Evolutionary conservation across 2,888 invertebrate species (phyloP), one percentile per base, ranked within the genome.

Genomic region (Troides helena): DNA sequence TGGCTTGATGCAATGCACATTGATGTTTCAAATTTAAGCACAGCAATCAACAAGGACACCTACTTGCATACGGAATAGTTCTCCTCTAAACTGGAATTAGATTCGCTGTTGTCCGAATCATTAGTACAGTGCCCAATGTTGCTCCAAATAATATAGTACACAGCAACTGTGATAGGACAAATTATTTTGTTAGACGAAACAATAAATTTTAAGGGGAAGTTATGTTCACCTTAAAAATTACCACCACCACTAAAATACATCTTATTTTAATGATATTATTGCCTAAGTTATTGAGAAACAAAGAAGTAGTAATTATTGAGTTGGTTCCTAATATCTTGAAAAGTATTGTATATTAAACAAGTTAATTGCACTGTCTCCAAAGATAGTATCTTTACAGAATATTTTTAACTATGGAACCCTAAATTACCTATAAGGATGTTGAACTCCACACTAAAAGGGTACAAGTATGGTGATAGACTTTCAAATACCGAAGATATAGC

Each of bases 371-470:
- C 10, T 17, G 50, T 50, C 4, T 14, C 2, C 5, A 14, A 50
- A 50, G 14, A 17, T 14, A 50, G 18, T 2, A 12, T 18, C 2
- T 12, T 53, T 18, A 46, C 14, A 46, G 4, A 43, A 12, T 14
- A 46, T 12, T 46, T 14, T 46, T 46, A 46, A 17, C 46, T 14
- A 56, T 53, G 53, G 12, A 21, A 21, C 6, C 7, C n/a, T 58
- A 64, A 58, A 80, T 73, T 87, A 95, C 95, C 95, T 68, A 96
- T 95, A 71, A 97, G 94, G 79, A 97, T 95, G 84, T 95, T 96
- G 86, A 95, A 97, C 84, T 97, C 96, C 43, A 97, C 95, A 73
- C 95, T 96, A 83, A 97, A 97, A 0, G 97, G 97, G 78, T 96
- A 97, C 21, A 97, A 88, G 81, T 96, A 97, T 0, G 96, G 96